Conservation (phyloP, 2,113 vertebrate species). For the Oxygymnocypris stewartii region DNA sequence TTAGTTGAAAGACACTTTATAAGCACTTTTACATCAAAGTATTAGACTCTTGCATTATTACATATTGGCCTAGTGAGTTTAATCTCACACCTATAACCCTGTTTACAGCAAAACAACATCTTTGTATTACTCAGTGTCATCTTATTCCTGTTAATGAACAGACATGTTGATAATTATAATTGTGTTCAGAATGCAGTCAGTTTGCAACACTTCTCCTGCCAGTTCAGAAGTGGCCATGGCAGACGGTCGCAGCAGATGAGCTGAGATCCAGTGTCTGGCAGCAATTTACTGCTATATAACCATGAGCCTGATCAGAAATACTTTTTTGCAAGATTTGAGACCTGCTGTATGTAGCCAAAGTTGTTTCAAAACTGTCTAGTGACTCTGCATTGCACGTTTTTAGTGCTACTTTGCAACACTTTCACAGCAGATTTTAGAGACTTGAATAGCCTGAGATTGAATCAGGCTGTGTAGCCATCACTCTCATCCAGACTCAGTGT, state of each 20-base stretch:
- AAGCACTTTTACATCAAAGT: neutral
- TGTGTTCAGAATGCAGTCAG: slow-evolving; percentile 21
- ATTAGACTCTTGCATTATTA: neutral
- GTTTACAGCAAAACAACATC: slow-evolving; percentile 11
- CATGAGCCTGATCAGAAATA: slow-evolving; percentile 10
- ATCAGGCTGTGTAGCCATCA: slow-evolving; percentile 57
- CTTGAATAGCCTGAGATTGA: slow-evolving; percentile 57
- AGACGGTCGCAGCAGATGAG: slow-evolving; percentile 24
- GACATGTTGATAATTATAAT: slow-evolving; percentile 38
- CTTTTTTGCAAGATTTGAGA: neutral
- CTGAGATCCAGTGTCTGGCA: slow-evolving; percentile 26
- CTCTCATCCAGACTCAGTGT: slow-evolving; percentile 46
- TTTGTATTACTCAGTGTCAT: neutral
- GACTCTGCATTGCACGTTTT: neutral
- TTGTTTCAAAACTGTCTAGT: slow-evolving; percentile 3
- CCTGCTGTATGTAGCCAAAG: neutral
- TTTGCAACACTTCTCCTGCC: slow-evolving; percentile 23
- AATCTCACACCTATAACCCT: neutral
- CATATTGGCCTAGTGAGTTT: too few relatives aligned
- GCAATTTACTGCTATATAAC: slow-evolving; percentile 24
- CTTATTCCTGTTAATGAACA: neutral
- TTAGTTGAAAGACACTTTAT: neutral
- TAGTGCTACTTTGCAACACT: neutral
- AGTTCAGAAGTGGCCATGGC: slow-evolving; percentile 34
- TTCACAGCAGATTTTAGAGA: slow-evolving; percentile 45